phyloP scores from a whole-genome alignment of 2,797 vertebrate genomes.

The Vipera latastei region DNA sequence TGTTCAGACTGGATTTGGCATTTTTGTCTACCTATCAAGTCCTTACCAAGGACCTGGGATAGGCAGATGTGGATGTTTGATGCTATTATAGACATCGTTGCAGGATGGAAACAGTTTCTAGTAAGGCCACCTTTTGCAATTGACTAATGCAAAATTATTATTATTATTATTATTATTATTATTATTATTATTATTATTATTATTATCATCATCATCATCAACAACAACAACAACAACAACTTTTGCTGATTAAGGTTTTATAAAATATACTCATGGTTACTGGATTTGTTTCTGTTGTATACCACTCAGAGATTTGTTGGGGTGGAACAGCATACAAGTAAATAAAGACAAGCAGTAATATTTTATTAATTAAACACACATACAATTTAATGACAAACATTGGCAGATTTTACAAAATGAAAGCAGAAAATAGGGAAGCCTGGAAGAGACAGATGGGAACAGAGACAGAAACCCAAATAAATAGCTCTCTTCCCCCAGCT shows the following conservation, averaged over 20 bases:
- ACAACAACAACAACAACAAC: neutral
- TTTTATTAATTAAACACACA: neutral
- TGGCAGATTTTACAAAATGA: neutral
- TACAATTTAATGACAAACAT: neutral
- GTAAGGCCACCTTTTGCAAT: no score
- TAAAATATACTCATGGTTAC: neutral
- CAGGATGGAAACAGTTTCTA: no score
- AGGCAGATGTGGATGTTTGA: no score
- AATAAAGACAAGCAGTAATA: neutral
- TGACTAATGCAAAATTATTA: no score
- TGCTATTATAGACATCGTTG: no score
- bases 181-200: no score
- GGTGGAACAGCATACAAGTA: neutral
- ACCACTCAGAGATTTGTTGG: neutral
- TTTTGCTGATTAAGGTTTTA: neutral
- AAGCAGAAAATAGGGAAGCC: neutral
- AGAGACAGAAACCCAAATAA: neutral
- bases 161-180: no score
- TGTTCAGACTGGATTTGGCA: no score
- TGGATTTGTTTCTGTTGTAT: neutral
- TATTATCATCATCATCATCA: no score
- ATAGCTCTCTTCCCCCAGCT: no score
- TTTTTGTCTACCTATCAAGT: no score
- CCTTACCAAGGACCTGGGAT: no score
- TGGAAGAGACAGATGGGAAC: neutral